These are phyloP conservation scores for Dallia pectoralis DNA, from an alignment of 2,797 vertebrate species.

Conservation along the genomic window DNA sequence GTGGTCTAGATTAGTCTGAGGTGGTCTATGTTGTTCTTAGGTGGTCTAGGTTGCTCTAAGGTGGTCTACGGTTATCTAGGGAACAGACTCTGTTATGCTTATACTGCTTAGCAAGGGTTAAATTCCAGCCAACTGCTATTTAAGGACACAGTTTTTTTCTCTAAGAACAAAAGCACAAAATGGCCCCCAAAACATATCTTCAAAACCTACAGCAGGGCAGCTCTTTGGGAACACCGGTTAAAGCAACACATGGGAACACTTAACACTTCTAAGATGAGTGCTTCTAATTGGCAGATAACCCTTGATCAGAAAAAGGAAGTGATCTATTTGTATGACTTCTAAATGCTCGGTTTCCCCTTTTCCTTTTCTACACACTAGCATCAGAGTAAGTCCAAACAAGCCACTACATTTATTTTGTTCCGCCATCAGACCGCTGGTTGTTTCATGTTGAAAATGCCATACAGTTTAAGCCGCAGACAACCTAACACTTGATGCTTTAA, in stretches of 20 bases:
- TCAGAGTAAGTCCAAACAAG: neutral
- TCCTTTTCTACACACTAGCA: neutral
- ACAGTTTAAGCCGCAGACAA: too few relatives aligned
- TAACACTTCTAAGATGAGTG: neutral
- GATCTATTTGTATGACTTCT: neutral
- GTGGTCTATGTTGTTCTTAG: too few relatives aligned
- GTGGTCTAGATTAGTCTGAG: too few relatives aligned
- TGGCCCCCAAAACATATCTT: neutral
- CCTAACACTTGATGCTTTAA: too few relatives aligned
- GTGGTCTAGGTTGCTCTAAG: too few relatives aligned
- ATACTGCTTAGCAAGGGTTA: too few relatives aligned
- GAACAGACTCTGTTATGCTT: neutral
- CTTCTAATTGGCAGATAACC: slow-evolving; percentile 3
- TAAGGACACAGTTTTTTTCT: neutral
- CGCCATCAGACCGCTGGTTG: neutral
- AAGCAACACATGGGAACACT: neutral
- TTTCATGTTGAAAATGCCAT: too few relatives aligned
- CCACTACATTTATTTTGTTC: neutral
- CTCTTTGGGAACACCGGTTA: neutral
- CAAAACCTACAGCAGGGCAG: neutral
- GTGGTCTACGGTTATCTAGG: neutral
- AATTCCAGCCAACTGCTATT: too few relatives aligned
- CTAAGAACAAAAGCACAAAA: too few relatives aligned
- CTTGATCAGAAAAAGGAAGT: neutral
- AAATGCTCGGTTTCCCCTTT: neutral